Base-by-base conservation (phyloP, 1,140 invertebrate species). In the Choristoneura fumiferana region DNA sequence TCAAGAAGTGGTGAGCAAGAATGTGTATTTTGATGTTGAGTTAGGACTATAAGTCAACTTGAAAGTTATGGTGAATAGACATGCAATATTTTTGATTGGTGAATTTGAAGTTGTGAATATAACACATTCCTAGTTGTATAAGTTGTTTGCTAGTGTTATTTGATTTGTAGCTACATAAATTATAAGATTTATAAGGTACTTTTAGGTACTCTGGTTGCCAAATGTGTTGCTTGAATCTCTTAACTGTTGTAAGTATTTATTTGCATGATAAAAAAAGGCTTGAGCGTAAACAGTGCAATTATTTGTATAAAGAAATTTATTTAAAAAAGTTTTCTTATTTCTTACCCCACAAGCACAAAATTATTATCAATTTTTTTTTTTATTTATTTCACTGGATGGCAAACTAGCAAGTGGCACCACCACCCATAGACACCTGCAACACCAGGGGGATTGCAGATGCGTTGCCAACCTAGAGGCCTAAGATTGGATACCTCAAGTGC, bases 141-240 rank as follows among this genome's bases (percentile, higher is more conserved):
- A 49, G 17, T 49, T 22, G 12, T 29, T 49, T 6, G 43, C 43
- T 49, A 49, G 43, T 49, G 43, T 49, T 49, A 22, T 49, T 49
- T 49, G 18, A 49, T 49, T 57, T 66, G 64, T 71, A 69, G 65
- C 61, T 72, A 66, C 65, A 57, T 63, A 64, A 64, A 60, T 66
- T 62, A 61, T 70, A 74, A 69, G 60, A 65, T 79, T 66, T 62
- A 61, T 70, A 74, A 69, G 60, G 66, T 79, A 76, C 68, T 74
- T 63, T 75, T 67, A 73, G 73, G 72, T 84, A 85, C 82, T 85
- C 80, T 60, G 69, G 81, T 82, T 84, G 85, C 85, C 85, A 88
- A 88, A 88, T 71, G 58, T 60, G 54, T 69, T 82, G 84, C 85
- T 88, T 86, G 85, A 88, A 88, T 88, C 85, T 86, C 80, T 52